Percentiles rank a stretch among this genome's conserved stretches.
Evolutionary conservation across 2,797 vertebrate species (phyloP).

Genomic region (Protonibea diacanthus): DNA sequence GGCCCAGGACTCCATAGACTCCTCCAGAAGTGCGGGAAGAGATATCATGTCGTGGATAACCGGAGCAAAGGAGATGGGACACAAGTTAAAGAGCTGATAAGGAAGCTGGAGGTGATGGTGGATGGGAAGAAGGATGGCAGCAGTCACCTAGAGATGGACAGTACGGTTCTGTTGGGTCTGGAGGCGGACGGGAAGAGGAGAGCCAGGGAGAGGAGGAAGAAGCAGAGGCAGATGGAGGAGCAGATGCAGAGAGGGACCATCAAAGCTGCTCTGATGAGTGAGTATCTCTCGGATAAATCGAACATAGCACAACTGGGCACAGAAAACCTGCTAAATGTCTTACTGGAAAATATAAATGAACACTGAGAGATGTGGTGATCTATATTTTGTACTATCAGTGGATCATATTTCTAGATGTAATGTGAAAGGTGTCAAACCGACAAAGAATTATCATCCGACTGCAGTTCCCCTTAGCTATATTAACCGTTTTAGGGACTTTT

Average conservation of each 20-base stretch:
- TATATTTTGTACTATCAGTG: not conserved
- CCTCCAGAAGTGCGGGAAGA: conserved; percentile 74
- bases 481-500: not conserved
- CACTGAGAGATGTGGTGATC: not conserved
- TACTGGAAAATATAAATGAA: not conserved
- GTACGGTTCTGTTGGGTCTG: conserved; percentile 56
- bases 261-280: conserved; percentile 78
- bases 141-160: conserved; percentile 64
- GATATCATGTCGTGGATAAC: conserved; percentile 83
- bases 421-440: not conserved
- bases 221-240: conserved; percentile 84
- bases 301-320: not conserved
- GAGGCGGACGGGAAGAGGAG: conserved; percentile 79
- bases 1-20: conserved; percentile 75
- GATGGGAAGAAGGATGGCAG: conserved; percentile 43
- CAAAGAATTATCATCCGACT: not conserved
- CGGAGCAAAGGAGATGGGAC: conserved; percentile 66
- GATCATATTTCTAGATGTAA: not conserved
- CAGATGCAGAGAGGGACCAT: conserved; percentile 81
- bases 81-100: conserved; percentile 80
- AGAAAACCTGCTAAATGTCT: not conserved
- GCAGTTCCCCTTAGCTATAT: not conserved
- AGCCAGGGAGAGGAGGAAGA: conserved; percentile 84
- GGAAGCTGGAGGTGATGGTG: conserved; percentile 81
- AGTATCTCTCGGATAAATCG: conserved; percentile 40